Evolutionary conservation across 2,888 invertebrate species (phyloP), one percentile per base, ranked within the genome.

Genomic region (Timandra comae): DNA sequence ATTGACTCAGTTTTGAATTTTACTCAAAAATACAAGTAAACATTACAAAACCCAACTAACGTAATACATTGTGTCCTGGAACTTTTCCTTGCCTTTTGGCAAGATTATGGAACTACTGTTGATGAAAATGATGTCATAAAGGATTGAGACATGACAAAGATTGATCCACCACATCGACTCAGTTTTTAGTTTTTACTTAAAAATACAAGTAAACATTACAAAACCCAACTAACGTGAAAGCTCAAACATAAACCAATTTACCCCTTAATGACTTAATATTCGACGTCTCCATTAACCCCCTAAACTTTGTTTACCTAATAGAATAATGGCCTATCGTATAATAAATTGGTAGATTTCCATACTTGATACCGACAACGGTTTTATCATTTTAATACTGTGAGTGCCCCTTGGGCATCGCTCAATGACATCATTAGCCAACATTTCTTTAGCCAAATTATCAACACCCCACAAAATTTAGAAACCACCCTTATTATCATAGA

Each of bases 301-400:
- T 52, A 62, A 69, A 67, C 65, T 74, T 65, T 84, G 81, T 85
- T 84, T 81, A 74, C 79, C 65, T 82, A 85, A 84, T 85, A 84
- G 81, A 78, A 82, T 84, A 84, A 84, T 77, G 74, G 80, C 76
- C 70, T 75, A 75, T 80, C 74, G 66, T 81, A 78, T 81, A 82
- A 81, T 84, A 85, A 84, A 85, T 82, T 82, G 80, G 78, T 59
- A 84, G 84, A 84, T 85, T 82, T 82, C 76, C 80, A 77, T 84
- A 75, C 66, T 68, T 69, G 84, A 85, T 84, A 84, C 70, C 66
- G 53, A 49, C 39, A 52, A 62, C 52, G 70, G 73, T 79, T 46
- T 78, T 79, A 79, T 84, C 80, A 82, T 84, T 84, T 80, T 84
- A 85, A 84, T 84, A 79, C 80, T 61, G 52, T 56, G 69, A 81